phyloP scores from a whole-genome alignment of 2,113 vertebrate genomes.

The Heterocephalus glaber region DNA sequence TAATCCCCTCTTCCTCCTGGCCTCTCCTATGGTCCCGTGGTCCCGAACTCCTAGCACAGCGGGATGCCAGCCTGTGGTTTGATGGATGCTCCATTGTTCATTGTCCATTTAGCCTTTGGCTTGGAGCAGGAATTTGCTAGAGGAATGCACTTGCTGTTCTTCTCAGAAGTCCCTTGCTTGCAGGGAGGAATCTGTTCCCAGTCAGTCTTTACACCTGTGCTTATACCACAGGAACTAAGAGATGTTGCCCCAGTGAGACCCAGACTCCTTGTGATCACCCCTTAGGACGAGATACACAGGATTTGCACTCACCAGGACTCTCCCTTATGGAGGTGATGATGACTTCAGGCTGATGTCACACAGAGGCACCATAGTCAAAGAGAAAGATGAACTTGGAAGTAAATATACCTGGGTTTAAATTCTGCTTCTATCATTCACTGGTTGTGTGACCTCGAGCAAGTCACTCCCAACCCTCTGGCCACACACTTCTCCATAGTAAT shows the following conservation, averaged over 20 bases:
- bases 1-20: no score
- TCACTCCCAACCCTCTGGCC: not conserved
- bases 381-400: not conserved
- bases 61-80: not conserved
- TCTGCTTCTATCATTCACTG: not conserved
- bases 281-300: not conserved
- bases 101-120: not conserved
- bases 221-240: not conserved
- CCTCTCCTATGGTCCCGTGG: not conserved
- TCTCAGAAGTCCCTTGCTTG: not conserved
- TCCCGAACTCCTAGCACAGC: not conserved
- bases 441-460: not conserved
- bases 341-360: not conserved
- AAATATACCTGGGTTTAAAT: not conserved
- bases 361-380: not conserved
- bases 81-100: not conserved
- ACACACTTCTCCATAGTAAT: not conserved
- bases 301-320: no score
- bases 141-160: not conserved
- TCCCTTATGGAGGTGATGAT: not conserved
- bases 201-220: not conserved
- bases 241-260: not conserved
- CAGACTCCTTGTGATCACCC: no score
- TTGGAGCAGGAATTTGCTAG: not conserved
- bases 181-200: not conserved